phyloP scores from a whole-genome alignment of 92 coral and sea anemone genomes.

The Palythoa grandis region DNA sequence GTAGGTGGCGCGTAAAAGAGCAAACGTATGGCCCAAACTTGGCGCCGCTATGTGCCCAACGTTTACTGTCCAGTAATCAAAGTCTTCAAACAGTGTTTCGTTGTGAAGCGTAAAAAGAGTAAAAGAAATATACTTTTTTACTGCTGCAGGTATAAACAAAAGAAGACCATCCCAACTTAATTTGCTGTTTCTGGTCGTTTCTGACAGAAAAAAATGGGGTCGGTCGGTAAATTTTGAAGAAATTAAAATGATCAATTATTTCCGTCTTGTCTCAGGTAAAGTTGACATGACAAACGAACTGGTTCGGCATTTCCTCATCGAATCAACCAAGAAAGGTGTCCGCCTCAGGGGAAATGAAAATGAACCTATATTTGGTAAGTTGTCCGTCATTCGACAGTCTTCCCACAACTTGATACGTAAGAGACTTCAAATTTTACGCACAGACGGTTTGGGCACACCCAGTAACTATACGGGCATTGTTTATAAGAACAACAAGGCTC shows the following conservation, averaged over 20 bases:
- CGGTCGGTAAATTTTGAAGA: neutral
- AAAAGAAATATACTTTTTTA: no score
- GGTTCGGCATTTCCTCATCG: conserved; percentile 94
- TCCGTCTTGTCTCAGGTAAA: conserved; percentile 60
- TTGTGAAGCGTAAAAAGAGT: no score
- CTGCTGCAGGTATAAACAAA: no score
- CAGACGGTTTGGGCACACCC: no score
- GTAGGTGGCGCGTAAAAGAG: no score
- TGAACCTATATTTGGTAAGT: conserved; percentile 97
- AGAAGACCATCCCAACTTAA: no score
- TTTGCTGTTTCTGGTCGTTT: neutral
- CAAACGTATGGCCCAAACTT: no score
- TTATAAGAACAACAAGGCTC: no score
- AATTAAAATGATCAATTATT: neutral
- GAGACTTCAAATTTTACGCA: neutral
- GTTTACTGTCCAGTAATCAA: no score
- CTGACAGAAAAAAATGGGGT: neutral
- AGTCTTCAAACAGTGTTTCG: no score
- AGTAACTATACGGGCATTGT: no score
- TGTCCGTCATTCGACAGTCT: neutral
- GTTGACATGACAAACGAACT: conserved; percentile 87
- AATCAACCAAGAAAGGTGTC: conserved; percentile 96
- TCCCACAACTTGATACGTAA: neutral
- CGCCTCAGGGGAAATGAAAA: conserved; percentile 82
- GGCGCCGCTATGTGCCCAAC: no score